Evolutionary conservation across 2,113 vertebrate species (phyloP), one percentile per base, ranked within the genome.

Genomic region (Oreochromis tanganicae): DNA sequence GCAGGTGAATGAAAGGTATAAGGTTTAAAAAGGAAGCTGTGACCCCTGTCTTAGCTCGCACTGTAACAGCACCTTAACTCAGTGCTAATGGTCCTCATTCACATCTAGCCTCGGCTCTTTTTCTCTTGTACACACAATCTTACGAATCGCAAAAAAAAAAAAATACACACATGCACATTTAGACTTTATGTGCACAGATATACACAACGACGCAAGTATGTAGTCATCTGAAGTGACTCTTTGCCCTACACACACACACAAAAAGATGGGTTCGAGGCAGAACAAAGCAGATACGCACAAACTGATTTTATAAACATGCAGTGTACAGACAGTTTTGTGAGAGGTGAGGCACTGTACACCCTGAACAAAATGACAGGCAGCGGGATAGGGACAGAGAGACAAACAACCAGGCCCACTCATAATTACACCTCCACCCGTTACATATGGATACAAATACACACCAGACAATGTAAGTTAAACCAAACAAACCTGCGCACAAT

Each of bases 21-120:
- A 29, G 43, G 9, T 83, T 78, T 80, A 73, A 71, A 89, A 81
- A 85, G 86, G 83, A 90, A 80, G 59, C 86, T 81, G 57, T 93
- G 88, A 95, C 88, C 90, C 86, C 55, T 83, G 89, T 86, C 90
- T 84, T 68, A 84, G 81, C 56, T 80, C 43, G 34, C 80, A 90
- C 85, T 71, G 32, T 63, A 87, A 84, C 68, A 52, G 82, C 46
- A 85, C 87, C 93, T 86, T 93, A 85, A 91, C 92, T 84, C 75
- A 84, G 57, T 89, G 91, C 85, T 91, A 92, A 95, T 90, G 52
- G 89, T 91, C 81, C 88, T 82, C 50, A 83, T 87, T 85, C 66
- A 88, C 80, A 83, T 84, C 34, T 32, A 36, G 11, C 80, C 52
- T 82, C 38, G 34, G 32, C 63, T 84, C 55, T 78, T 61, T 29